phyloP scores from a whole-genome alignment of 2,113 vertebrate species.

The Parus major region DNA sequence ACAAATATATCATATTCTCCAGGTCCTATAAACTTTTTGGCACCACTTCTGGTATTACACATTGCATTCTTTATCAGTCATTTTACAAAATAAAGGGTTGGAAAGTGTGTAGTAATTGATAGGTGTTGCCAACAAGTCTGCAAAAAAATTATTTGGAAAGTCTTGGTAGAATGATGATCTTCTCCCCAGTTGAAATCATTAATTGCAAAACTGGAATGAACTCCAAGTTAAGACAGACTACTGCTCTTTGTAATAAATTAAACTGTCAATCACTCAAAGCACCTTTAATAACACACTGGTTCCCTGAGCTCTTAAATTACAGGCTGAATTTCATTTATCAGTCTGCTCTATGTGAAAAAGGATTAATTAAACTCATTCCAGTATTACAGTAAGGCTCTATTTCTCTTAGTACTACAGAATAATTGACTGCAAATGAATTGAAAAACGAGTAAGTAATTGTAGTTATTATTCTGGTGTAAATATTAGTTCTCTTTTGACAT shows the following conservation, averaged over 20 bases:
- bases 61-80: background rate
- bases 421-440: conserved; percentile 72
- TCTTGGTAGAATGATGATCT: background rate
- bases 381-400: conserved; percentile 56
- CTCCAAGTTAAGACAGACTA: conserved; percentile 45
- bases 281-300: conserved; percentile 71
- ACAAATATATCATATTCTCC: conserved; percentile 63
- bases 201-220: conserved; percentile 67
- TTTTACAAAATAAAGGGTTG: background rate
- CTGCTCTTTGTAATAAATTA: conserved; percentile 76
- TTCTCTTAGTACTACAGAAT: conserved; percentile 62
- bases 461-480: conserved; percentile 84
- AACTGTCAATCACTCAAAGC: conserved; percentile 73
- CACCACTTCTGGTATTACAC: background rate
- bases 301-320: conserved; percentile 79
- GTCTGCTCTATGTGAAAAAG: conserved; percentile 72
- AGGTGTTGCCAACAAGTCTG: background rate
- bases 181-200: conserved; percentile 59
- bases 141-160: conserved; percentile 20
- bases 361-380: conserved; percentile 82
- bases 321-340: conserved; percentile 79
- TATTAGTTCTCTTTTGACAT: conserved; percentile 73
- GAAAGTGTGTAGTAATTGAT: background rate
- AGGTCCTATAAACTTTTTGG: conserved; percentile 22
- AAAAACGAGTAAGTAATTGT: conserved; percentile 66